A percentile compares a stretch with the other conserved stretches of the same genome.
Evolutionary conservation across 2,113 vertebrate genomes (phyloP).

Genomic region (Raja brachyura): DNA sequence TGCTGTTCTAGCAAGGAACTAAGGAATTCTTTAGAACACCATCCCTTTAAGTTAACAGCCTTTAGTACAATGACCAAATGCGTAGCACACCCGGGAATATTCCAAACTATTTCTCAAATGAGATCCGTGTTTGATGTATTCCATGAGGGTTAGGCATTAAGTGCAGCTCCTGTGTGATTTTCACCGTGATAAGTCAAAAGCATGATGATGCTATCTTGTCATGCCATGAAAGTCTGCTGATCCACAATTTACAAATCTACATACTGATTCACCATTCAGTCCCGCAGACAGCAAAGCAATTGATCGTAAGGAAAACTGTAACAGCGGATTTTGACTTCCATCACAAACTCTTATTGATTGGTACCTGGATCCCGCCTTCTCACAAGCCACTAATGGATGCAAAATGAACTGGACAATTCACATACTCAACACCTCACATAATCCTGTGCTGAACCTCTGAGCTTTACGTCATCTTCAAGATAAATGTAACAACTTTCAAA

Average conservation of each 20-base stretch:
- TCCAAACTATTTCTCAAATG: neutral
- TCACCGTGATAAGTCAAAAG: neutral
- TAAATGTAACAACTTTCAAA: too few species aligned
- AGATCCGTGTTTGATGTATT: neutral
- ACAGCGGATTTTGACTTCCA: neutral
- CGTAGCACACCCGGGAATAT: neutral
- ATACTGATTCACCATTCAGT: neutral
- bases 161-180: neutral
- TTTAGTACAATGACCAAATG: neutral
- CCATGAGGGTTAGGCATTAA: neutral
- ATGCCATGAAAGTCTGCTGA: neutral
- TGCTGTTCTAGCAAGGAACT: neutral
- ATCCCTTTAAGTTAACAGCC: neutral
- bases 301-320: neutral
- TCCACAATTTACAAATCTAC: neutral
- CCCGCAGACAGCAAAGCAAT: neutral
- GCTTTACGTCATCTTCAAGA: neutral
- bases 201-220: neutral
- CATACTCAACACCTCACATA: neutral
- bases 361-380: too few species aligned
- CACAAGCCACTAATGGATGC: neutral
- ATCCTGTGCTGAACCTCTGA: neutral
- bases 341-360: neutral
- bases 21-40: neutral
- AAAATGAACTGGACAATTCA: neutral